A percentile compares a stretch with the other conserved stretches of the same genome.
These are phyloP conservation scores for Agrypnia vestita DNA, from an alignment of 1,140 invertebrate species.

Conservation along the genomic window DNA sequence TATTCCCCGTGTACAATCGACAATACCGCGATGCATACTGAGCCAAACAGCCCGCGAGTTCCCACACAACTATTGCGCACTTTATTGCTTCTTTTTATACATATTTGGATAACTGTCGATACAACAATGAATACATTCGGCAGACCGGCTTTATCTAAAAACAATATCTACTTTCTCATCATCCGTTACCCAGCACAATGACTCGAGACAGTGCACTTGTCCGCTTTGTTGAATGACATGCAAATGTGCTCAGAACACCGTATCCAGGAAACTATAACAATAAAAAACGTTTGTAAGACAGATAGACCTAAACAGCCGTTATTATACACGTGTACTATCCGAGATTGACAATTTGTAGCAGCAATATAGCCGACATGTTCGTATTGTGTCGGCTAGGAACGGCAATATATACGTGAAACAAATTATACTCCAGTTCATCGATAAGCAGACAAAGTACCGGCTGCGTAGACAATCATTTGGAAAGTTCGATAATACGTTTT, in stretches of 20 bases:
- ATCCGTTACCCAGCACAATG: not conserved
- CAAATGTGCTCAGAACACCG: not conserved
- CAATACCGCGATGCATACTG: not conserved
- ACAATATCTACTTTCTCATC: not conserved
- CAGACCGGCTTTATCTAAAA: too few species aligned
- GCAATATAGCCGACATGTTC: not conserved
- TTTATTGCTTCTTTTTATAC: too few species aligned
- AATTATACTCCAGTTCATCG: not conserved
- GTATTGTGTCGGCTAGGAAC: not conserved
- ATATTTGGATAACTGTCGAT: too few species aligned
- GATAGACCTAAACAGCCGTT: conserved; percentile 5
- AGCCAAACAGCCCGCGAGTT: too few species aligned
- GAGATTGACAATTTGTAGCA: conserved; percentile 3
- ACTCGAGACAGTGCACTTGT: not conserved
- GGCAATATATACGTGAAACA: not conserved
- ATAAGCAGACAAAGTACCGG: too few species aligned
- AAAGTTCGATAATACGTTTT: too few species aligned
- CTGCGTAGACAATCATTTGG: not conserved
- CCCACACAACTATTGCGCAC: too few species aligned
- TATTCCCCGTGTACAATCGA: too few species aligned
- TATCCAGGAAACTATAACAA: conserved; percentile 12
- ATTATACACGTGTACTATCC: not conserved
- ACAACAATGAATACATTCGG: too few species aligned
- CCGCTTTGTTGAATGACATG: not conserved
- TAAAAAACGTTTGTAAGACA: not conserved